Evolutionary conservation across 2,888 invertebrate genomes (phyloP).

Genomic region (Hypsopygia costalis): DNA sequence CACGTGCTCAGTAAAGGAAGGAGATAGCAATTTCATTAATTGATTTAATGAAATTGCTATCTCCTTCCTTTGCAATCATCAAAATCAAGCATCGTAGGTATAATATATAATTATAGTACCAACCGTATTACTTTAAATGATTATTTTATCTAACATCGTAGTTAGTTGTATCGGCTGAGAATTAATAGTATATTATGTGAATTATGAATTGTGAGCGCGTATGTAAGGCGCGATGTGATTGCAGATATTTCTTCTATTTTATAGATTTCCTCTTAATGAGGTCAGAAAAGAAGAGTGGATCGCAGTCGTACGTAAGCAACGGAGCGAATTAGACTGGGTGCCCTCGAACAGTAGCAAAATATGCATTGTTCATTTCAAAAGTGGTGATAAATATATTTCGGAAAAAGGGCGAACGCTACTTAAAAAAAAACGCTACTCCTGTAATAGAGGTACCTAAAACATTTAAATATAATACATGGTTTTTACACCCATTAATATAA

Average conservation of each 20-base stretch:
- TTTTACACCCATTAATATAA: too few relatives aligned
- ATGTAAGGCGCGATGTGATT: too few relatives aligned
- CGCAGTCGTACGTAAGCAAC: constrained; percentile 16
- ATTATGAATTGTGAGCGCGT: too few relatives aligned
- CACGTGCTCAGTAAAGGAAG: too few relatives aligned
- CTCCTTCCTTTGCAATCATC: too few relatives aligned
- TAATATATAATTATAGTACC: too few relatives aligned
- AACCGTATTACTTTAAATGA: background rate
- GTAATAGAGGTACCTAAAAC: constrained; percentile 8
- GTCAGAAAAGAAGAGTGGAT: constrained; percentile 13
- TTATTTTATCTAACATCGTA: background rate
- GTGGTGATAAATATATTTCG: constrained; percentile 14
- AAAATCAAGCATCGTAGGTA: too few relatives aligned
- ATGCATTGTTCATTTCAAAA: constrained; percentile 17
- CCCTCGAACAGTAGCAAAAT: constrained; percentile 19
- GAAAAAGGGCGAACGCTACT: constrained; percentile 15
- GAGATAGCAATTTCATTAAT: too few relatives aligned
- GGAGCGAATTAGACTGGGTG: constrained; percentile 18
- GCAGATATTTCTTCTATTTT: background rate
- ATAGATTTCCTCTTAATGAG: constrained; percentile 17
- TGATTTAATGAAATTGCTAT: too few relatives aligned
- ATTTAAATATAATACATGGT: background rate
- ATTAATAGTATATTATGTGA: too few relatives aligned
- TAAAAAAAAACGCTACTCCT: constrained; percentile 7
- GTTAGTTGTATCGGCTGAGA: background rate